Conservation (phyloP, 2,888 invertebrate species). For the Aphodius granarius region DNA sequence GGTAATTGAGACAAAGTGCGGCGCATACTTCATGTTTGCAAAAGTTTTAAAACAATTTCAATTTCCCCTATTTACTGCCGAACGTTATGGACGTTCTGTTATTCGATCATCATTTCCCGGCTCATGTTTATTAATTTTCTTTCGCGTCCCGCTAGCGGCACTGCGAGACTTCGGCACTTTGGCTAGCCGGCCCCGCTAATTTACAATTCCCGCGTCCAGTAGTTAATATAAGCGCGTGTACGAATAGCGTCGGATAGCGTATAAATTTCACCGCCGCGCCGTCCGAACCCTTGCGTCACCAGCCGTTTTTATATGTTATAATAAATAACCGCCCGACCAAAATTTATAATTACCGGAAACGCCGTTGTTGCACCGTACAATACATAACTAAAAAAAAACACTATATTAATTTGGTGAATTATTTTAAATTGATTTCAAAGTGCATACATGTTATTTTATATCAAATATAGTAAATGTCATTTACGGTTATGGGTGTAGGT, state of each 20-base stretch:
- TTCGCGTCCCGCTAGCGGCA: constrained; percentile 36
- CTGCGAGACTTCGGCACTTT: constrained; percentile 25
- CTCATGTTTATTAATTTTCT: constrained; percentile 45
- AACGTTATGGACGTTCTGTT: constrained; percentile 4
- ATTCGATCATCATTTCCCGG: constrained; percentile 12
- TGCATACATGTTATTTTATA: background rate
- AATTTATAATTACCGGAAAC: constrained; percentile 8
- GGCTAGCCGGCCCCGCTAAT: background rate
- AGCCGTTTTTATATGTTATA: constrained; percentile 9
- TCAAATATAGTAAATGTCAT: too few relatives aligned
- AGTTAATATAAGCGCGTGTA: background rate
- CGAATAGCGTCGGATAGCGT: background rate
- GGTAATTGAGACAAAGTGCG: constrained; percentile 35
- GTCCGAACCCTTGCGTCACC: background rate
- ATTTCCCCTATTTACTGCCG: constrained; percentile 39
- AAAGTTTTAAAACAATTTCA: constrained; percentile 47
- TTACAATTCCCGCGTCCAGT: constrained; percentile 11
- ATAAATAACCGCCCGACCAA: constrained; percentile 6
- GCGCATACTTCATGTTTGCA: constrained; percentile 42
- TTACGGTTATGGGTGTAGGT: too few relatives aligned
- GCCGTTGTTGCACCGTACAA: background rate
- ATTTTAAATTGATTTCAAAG: background rate
- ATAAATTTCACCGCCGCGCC: constrained; percentile 8
- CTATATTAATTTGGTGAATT: background rate
- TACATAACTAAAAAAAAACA: background rate